A percentile compares a stretch with the other conserved stretches of the same genome.
Conservation (phyloP, 2,888 invertebrate genomes). For the Tetropium fuscum region DNA sequence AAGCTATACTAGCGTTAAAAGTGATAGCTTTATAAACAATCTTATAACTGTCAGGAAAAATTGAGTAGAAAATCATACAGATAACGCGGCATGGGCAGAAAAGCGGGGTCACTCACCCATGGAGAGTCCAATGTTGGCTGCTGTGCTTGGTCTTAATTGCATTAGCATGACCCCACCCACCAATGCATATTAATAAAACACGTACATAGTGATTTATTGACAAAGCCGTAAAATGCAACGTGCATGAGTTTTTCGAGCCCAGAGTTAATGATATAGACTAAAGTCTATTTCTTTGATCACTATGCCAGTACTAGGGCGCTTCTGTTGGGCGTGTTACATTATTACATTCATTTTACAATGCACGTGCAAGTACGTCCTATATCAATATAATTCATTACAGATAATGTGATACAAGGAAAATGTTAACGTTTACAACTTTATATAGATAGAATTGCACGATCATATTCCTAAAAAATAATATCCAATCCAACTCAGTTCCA, state of each 20-base stretch:
- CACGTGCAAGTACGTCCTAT: too few relatives aligned
- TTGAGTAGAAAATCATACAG: conserved; percentile 3
- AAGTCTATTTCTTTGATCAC: conserved; percentile 12
- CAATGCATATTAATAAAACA: conserved; percentile 65
- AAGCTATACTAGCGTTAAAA: too few relatives aligned
- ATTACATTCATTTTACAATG: too few relatives aligned
- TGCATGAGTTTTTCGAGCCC: conserved; percentile 43
- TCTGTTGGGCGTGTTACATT: neutral
- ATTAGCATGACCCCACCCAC: conserved; percentile 65
- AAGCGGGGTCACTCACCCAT: conserved; percentile 58
- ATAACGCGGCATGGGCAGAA: conserved; percentile 17
- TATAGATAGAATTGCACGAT: too few relatives aligned
- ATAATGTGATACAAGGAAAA: too few relatives aligned
- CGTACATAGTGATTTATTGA: conserved; percentile 63
- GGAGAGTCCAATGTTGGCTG: conserved; percentile 42
- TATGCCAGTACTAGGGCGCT: neutral
- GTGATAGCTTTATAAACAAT: too few relatives aligned
- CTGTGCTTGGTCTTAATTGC: conserved; percentile 61
- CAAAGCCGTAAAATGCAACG: conserved; percentile 59
- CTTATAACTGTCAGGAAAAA: neutral
- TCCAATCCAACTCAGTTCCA: too few relatives aligned
- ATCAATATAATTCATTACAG: too few relatives aligned
- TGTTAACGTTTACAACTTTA: too few relatives aligned
- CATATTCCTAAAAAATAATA: too few relatives aligned
- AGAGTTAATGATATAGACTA: conserved; percentile 27